Evolutionary conservation across 2,888 invertebrate species (phyloP).

Genomic region (Clusia tigrina): DNA sequence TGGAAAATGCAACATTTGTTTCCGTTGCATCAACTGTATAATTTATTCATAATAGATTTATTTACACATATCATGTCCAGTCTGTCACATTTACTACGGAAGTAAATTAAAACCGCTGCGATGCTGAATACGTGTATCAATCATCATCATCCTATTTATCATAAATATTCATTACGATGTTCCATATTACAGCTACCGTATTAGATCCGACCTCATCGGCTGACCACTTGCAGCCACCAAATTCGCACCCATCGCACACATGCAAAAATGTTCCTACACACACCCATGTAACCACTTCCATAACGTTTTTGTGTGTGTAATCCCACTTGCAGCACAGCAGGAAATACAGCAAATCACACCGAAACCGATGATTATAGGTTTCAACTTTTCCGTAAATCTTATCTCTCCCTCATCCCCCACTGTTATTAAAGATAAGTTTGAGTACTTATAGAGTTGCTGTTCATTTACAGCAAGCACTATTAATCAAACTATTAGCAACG

Average conservation of each 20-base stretch:
- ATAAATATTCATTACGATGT: slow-evolving; percentile 39
- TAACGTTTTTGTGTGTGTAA: background rate
- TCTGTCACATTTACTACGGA: slow-evolving; percentile 32
- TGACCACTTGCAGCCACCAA: slow-evolving; percentile 36
- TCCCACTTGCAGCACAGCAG: slow-evolving; percentile 16
- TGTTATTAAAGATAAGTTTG: slow-evolving; percentile 13
- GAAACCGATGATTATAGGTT: slow-evolving; percentile 39
- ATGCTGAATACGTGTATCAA: slow-evolving; percentile 33
- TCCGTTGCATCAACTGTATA: slow-evolving; percentile 42
- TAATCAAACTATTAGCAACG: slow-evolving; percentile 65
- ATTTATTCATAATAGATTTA: slow-evolving; percentile 54
- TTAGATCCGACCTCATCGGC: slow-evolving; percentile 38
- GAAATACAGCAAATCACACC: slow-evolving; percentile 32
- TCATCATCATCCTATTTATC: slow-evolving; percentile 23
- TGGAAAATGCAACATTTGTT: slow-evolving; percentile 48
- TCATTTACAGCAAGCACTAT: slow-evolving; percentile 48
- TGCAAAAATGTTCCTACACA: slow-evolving; percentile 5
- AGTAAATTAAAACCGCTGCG: slow-evolving; percentile 21
- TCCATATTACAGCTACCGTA: slow-evolving; percentile 20
- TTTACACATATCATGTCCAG: slow-evolving; percentile 48
- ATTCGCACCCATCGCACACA: slow-evolving; percentile 26
- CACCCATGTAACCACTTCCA: background rate
- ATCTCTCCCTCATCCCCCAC: background rate
- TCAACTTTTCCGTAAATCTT: slow-evolving; percentile 24
- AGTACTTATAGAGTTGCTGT: slow-evolving; percentile 32